Conservation (phyloP, 2,797 vertebrate genomes). For the Gastrophryne carolinensis region DNA sequence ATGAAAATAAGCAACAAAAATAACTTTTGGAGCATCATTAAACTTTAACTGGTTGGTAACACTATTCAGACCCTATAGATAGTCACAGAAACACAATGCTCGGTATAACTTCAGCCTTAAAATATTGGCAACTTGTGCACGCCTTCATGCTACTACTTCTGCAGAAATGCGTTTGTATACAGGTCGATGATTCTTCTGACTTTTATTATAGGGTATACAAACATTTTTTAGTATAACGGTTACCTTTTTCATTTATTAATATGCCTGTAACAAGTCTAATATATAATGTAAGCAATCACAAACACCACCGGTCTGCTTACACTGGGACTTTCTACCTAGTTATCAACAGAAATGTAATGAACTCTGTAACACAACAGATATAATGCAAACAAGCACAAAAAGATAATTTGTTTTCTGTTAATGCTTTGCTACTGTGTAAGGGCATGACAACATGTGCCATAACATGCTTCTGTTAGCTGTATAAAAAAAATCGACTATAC, state of each 20-base stretch:
- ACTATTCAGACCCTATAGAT: no score
- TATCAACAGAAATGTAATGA: not conserved
- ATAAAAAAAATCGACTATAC: not conserved
- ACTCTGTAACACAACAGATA: not conserved
- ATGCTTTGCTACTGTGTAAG: not conserved
- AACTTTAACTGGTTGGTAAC: no score
- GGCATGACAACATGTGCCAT: not conserved
- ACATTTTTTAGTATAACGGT: not conserved
- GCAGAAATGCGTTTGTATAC: slow-evolving; percentile 45
- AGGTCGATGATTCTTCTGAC: not conserved
- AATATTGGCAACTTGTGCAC: slow-evolving; percentile 68
- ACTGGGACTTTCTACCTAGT: slow-evolving; percentile 30
- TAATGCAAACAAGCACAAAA: not conserved
- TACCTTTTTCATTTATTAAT: not conserved
- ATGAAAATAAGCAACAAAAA: no score
- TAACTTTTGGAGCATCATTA: no score
- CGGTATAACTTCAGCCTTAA: slow-evolving; percentile 69
- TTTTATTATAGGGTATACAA: not conserved
- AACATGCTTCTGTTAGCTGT: not conserved
- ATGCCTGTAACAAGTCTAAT: slow-evolving; percentile 3
- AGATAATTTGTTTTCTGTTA: not conserved
- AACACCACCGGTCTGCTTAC: slow-evolving; percentile 9
- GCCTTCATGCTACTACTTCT: slow-evolving; percentile 69
- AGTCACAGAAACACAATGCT: slow-evolving; percentile 65
- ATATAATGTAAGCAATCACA: not conserved